Percentiles rank a stretch among this genome's conserved stretches.
Conservation (phyloP, 2,888 invertebrate species). For the Alentia gelatinosa region DNA sequence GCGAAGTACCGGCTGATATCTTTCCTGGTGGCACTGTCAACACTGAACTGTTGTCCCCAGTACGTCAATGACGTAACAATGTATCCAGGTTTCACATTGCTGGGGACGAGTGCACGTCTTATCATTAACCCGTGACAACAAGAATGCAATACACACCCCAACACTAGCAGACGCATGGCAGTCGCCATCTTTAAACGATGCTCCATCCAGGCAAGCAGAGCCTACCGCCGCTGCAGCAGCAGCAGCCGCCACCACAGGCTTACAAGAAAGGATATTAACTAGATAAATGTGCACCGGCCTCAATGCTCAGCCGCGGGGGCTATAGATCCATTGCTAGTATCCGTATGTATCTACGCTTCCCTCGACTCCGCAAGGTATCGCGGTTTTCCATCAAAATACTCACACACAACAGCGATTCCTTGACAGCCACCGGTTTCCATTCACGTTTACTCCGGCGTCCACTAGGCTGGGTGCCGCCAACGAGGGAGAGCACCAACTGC, state of each 20-base stretch:
- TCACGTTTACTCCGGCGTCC: not conserved
- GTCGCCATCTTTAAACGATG: constrained; percentile 42
- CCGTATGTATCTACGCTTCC: not conserved
- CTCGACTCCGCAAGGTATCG: not conserved
- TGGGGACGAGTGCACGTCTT: constrained; percentile 57
- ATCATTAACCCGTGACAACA: constrained; percentile 54
- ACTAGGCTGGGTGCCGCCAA: constrained; percentile 6
- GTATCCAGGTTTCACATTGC: constrained; percentile 60
- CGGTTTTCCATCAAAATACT: constrained; percentile 22
- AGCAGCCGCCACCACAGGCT: not conserved
- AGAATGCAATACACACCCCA: not conserved
- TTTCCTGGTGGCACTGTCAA: constrained; percentile 23
- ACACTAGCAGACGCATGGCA: constrained; percentile 15
- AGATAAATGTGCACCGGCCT: not conserved
- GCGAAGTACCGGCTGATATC: constrained; percentile 58
- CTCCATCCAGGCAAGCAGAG: not conserved
- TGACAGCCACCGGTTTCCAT: not conserved
- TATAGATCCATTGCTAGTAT: constrained; percentile 19
- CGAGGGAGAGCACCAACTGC: not conserved
- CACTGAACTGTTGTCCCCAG: constrained; percentile 59
- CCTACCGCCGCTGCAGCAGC: not conserved
- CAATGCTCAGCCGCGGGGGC: not conserved
- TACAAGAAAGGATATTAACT: not conserved
- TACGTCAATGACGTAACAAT: constrained; percentile 59
- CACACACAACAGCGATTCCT: constrained; percentile 4